Percentiles rank a stretch among this genome's conserved stretches.
phyloP scores from a whole-genome alignment of 2,113 vertebrate species.

The Corvus cornix region DNA sequence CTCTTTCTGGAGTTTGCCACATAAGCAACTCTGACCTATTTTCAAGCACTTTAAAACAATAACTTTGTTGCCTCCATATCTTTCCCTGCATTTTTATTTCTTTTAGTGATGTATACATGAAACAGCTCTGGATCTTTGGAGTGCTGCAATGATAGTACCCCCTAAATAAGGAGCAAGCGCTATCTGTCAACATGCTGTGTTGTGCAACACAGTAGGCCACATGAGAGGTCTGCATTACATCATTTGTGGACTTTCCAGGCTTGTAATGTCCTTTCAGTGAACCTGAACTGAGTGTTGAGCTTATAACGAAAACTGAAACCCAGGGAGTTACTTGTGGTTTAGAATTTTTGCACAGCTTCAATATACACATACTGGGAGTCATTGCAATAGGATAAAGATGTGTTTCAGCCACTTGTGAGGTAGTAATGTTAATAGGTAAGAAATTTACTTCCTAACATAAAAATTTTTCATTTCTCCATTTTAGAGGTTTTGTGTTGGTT shows the following conservation, averaged over 20 bases:
- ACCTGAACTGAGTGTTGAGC: slow-evolving; percentile 35
- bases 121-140: neutral
- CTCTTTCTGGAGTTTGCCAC: neutral
- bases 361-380: neutral
- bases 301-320: slow-evolving; percentile 50
- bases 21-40: neutral
- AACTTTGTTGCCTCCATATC: neutral
- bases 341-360: slow-evolving; percentile 26
- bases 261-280: slow-evolving; percentile 62
- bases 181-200: neutral
- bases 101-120: neutral
- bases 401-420: slow-evolving; percentile 30
- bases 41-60: neutral
- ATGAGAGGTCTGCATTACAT: slow-evolving; percentile 20
- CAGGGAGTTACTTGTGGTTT: slow-evolving; percentile 44
- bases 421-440: slow-evolving; percentile 3
- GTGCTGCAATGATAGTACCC: neutral
- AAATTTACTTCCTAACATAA: slow-evolving; percentile 18
- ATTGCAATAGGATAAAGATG: slow-evolving; percentile 8
- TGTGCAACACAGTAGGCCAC: neutral
- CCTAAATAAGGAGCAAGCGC: neutral
- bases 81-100: neutral
- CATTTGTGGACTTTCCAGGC: neutral
- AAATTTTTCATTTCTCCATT: neutral
- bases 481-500: neutral